phyloP scores from a whole-genome alignment of 2,797 vertebrate species.

The Rhyacichthys aspro region DNA sequence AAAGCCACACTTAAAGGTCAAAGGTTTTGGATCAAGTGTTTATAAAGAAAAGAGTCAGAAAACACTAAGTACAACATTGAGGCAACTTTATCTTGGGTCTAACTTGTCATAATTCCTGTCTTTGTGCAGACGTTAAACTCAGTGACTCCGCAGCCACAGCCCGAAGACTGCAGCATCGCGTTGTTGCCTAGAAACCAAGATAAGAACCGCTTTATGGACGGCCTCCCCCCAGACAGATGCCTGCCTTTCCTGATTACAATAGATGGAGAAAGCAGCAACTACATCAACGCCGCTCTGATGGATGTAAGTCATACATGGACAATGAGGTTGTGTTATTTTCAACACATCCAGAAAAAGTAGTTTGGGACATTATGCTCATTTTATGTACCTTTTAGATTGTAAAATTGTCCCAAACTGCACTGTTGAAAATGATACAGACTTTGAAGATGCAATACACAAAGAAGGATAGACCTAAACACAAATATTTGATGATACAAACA shows the following conservation, averaged over 20 bases:
- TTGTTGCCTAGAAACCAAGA: conserved; percentile 98
- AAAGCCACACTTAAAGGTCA: too few species aligned
- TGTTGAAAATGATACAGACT: conserved; percentile 61
- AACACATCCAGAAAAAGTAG: conserved; percentile 46
- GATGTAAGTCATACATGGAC: conserved; percentile 66
- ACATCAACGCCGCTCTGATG: conserved; percentile 86
- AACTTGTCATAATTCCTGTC: conserved; percentile 7
- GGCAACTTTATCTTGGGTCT: not conserved
- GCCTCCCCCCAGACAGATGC: conserved; percentile 97
- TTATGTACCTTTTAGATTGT: conserved; percentile 5
- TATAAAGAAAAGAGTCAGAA: too few species aligned
- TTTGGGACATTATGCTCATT: conserved; percentile 51
- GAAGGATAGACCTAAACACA: conserved; percentile 16
- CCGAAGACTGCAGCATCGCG: conserved; percentile 98
- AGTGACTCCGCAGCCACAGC: conserved; percentile 96
- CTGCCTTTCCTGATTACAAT: conserved; percentile 99
- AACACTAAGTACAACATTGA: too few species aligned
- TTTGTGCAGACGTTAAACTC: conserved; percentile 94
- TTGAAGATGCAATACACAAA: conserved; percentile 13
- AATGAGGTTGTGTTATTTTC: conserved; percentile 51
- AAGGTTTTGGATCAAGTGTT: too few species aligned
- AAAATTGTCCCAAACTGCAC: conserved; percentile 56
- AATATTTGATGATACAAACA: conserved; percentile 17
- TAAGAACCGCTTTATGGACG: conserved; percentile 99
- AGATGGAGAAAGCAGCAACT: conserved; percentile 99